Percentiles rank a stretch among this genome's conserved stretches.
Evolutionary conservation across 2,113 vertebrate species (phyloP).

Genomic region (Lanius ludovicianus): DNA sequence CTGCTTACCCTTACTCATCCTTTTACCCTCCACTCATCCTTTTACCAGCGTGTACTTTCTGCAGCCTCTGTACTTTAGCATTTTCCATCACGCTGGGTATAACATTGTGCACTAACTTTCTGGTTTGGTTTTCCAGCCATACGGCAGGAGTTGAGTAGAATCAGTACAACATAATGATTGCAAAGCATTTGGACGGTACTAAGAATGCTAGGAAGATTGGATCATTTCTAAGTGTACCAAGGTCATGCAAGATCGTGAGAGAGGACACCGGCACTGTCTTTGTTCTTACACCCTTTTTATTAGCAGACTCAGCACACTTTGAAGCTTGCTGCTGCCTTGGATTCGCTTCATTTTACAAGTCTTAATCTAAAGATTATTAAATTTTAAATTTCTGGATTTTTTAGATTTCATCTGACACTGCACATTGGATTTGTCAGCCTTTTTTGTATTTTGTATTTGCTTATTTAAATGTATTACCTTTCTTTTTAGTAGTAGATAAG

Average conservation of each 20-base stretch:
- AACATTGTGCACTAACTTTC: not conserved
- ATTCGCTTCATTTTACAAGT: slow-evolving; percentile 77
- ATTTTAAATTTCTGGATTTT: slow-evolving; percentile 88
- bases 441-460: slow-evolving; percentile 92
- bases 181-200: slow-evolving; percentile 47
- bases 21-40: slow-evolving; percentile 42
- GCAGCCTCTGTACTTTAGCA: not conserved
- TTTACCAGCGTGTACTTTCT: slow-evolving; percentile 5
- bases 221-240: slow-evolving; percentile 70
- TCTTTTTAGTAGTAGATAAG: slow-evolving; percentile 77
- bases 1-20: slow-evolving; percentile 58
- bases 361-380: slow-evolving; percentile 78
- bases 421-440: slow-evolving; percentile 86
- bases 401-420: slow-evolving; percentile 87
- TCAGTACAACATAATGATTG: slow-evolving; percentile 89
- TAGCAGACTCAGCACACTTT: slow-evolving; percentile 88
- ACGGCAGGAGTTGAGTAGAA: slow-evolving; percentile 95
- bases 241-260: slow-evolving; percentile 63
- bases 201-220: slow-evolving; percentile 64
- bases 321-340: slow-evolving; percentile 87
- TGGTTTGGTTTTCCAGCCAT: slow-evolving; percentile 82
- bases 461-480: slow-evolving; percentile 85
- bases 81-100: not conserved
- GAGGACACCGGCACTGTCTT: slow-evolving; percentile 73
- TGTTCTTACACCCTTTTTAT: slow-evolving; percentile 85